Evolutionary conservation across 1,140 invertebrate genomes (phyloP), one percentile per base, ranked within the genome.

Genomic region (Steinernema khuongi): DNA sequence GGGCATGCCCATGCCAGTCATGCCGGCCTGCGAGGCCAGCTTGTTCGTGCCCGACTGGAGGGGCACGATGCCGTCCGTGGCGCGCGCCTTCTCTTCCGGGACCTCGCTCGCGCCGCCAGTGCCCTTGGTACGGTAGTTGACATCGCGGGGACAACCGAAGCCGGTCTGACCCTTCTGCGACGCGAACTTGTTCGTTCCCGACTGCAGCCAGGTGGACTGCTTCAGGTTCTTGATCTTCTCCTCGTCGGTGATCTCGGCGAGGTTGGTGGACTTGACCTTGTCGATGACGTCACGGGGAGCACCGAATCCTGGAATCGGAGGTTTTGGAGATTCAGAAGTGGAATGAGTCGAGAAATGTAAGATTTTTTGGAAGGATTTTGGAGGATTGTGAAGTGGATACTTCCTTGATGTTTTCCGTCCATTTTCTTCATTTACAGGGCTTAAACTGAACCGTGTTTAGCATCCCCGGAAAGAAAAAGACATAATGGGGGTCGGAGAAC

Each of bases 1-100:
- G 26, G 83, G 83, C 80, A 83, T 85, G 41, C 83, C 83, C 30
- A 84, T 85, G 36, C 83, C 82, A 43, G 82, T 85, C 84, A 85
- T 85, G 32, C 75, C 75, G 74, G 77, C 77, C 41, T 79, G 78
- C 44, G 73, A 75, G 67, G 76, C 76, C 28, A 79, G 77, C 68
- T 79, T 79, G 77, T 79, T 79, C 31, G 78, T 79, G 50, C 77
- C 77, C 29, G 77, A 79, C 43, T 79, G 78, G 33, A 79, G 76
- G 28, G 84, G 83, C n/a, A 84, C 83, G 73, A 84, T 84, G 73
- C 83, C 83, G 68, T 84, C 84, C 67, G 83, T 81, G n/a, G 84
- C 74, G 66, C 82, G 79, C 41, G 83, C 83, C 72, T 84, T 84
- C 77, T 84, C 83, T 72, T 84, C 83, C 1, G 83, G 74, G 26